phyloP scores from a whole-genome alignment of 2,888 invertebrate species.

The Drosophila vallismaia region DNA sequence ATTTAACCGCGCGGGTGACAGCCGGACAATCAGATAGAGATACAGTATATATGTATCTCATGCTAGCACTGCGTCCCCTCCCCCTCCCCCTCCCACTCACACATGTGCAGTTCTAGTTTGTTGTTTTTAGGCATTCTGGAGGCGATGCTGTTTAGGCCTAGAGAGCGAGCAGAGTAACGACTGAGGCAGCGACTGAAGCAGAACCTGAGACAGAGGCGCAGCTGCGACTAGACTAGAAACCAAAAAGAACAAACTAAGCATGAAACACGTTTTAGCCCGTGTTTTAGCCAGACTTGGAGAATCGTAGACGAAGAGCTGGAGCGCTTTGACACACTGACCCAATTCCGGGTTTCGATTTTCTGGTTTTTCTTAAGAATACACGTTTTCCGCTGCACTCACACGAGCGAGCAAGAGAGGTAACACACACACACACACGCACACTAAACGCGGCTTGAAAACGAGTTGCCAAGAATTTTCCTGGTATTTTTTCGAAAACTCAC shows the following conservation, averaged over 20 bases:
- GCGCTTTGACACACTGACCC: slow-evolving; percentile 79
- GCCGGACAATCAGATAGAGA: slow-evolving; percentile 31
- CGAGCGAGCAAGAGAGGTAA: slow-evolving; percentile 22
- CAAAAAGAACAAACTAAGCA: slow-evolving; percentile 55
- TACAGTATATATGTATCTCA: background rate
- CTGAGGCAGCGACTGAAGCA: slow-evolving; percentile 16
- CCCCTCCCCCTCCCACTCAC: slow-evolving; percentile 18
- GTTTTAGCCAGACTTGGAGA: slow-evolving; percentile 38
- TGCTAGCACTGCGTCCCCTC: background rate
- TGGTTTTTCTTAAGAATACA: slow-evolving; percentile 77
- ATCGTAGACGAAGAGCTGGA: slow-evolving; percentile 47
- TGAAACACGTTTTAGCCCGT: slow-evolving; percentile 62
- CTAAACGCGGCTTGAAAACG: slow-evolving; percentile 40
- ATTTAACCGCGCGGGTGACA: slow-evolving; percentile 63
- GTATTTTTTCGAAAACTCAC: slow-evolving; percentile 44
- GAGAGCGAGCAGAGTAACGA: slow-evolving; percentile 16
- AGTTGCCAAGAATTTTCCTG: slow-evolving; percentile 61
- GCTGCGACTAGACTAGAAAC: slow-evolving; percentile 45
- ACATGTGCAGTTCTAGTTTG: slow-evolving; percentile 7
- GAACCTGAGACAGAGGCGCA: slow-evolving; percentile 16
- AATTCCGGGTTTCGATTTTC: slow-evolving; percentile 81
- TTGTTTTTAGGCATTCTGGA: slow-evolving; percentile 40
- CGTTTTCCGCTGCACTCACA: slow-evolving; percentile 69
- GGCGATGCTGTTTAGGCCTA: slow-evolving; percentile 45
- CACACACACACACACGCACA: slow-evolving; percentile 18